These are phyloP conservation scores for Zootermopsis nevadensis DNA, from an alignment of 2,888 invertebrate species.

Conservation along the genomic window DNA sequence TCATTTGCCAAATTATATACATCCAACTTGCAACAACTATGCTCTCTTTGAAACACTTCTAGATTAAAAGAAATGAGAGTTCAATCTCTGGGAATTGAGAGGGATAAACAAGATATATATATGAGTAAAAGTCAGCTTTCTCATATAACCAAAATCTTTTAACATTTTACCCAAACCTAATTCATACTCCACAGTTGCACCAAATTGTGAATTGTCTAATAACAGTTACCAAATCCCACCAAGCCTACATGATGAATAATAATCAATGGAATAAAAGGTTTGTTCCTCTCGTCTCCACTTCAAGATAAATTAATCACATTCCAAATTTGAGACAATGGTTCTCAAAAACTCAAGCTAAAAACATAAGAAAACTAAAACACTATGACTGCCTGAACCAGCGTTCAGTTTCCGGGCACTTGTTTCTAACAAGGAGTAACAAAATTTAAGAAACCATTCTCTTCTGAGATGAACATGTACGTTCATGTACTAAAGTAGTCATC, in stretches of 20 bases:
- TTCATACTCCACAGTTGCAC: neutral
- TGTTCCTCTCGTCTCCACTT: neutral
- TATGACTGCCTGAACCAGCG: neutral
- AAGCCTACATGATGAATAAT: slow-evolving; percentile 12
- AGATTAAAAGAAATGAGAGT: neutral
- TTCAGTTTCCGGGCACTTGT: slow-evolving; percentile 26
- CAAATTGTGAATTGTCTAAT: neutral
- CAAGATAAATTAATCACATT: neutral
- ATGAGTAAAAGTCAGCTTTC: neutral
- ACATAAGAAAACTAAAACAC: neutral
- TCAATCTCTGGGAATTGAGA: neutral
- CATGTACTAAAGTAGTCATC: neutral
- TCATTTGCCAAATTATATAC: slow-evolving; percentile 10
- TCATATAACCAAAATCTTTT: neutral
- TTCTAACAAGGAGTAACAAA: neutral
- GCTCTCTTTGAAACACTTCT: neutral
- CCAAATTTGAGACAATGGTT: neutral
- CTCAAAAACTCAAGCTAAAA: neutral
- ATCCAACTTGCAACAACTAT: neutral
- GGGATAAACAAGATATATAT: neutral
- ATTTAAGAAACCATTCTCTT: neutral
- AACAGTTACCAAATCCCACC: slow-evolving; percentile 9
- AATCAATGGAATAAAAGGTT: neutral
- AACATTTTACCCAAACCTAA: neutral
- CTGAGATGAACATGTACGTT: neutral